phyloP scores from a whole-genome alignment of 2,888 invertebrate species.

The Suillia variegata region DNA sequence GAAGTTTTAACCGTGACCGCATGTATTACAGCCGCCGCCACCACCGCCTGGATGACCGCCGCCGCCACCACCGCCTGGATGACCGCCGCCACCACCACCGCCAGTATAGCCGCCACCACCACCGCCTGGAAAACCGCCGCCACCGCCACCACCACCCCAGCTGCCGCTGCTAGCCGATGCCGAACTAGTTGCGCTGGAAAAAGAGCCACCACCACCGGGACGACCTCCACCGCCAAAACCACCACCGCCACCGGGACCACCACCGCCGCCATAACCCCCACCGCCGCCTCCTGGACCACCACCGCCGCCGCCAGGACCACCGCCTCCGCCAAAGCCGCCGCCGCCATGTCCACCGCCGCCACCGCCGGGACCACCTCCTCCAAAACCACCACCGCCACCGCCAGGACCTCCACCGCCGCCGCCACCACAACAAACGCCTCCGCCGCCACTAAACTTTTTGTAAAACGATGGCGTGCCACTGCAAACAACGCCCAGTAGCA shows the following conservation, averaged over 20 bases:
- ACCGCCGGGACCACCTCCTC: conserved; percentile 7
- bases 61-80: conserved; percentile 1
- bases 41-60: not conserved
- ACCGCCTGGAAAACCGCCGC: conserved; percentile 15
- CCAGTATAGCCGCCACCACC: conserved; percentile 2
- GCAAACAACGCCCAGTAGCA: conserved; percentile 15
- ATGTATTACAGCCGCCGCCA: not conserved
- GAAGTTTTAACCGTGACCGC: no score
- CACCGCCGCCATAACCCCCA: conserved; percentile 1
- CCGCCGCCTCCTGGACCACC: conserved; percentile 10
- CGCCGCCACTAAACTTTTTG: conserved; percentile 22
- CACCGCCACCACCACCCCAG: not conserved
- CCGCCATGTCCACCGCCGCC: not conserved
- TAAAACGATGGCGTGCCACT: no score
- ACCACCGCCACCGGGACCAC: conserved; percentile 8
- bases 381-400: conserved; percentile 6
- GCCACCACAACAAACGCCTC: not conserved
- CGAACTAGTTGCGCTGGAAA: conserved; percentile 18
- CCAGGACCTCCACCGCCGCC: conserved; percentile 5
- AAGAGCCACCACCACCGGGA: conserved; percentile 10
- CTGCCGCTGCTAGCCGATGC: conserved; percentile 17
- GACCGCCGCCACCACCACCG: conserved; percentile 9
- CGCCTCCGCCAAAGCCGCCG: not conserved
- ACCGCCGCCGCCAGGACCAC: not conserved
- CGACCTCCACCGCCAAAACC: not conserved